Evolutionary conservation across 30 jellyfish, hydroid and myxozoan genomes (phyloP), one percentile per base, ranked within the genome.

Genomic region (Aurelia sp.): DNA sequence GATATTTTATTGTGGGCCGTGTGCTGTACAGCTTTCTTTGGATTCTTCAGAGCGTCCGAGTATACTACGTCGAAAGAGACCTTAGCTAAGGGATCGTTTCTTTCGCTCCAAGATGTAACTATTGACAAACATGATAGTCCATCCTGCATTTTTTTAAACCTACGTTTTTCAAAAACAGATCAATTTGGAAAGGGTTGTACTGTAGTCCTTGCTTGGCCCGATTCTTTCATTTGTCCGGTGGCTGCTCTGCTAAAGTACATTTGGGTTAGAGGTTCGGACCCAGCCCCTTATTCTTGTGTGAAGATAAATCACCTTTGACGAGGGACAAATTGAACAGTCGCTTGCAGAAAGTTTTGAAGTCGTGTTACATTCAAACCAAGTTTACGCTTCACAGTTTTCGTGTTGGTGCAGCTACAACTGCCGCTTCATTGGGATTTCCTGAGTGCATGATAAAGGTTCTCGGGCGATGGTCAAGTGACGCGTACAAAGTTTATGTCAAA

Each of bases 11-110:
- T 52, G 63, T 52, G 63, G 63, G 63, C 63, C 16, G 63, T 16
- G 13, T 52, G 63, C 63, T 52, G 80, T 40, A 67, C 80, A 55
- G 80, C 80, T 19, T 67, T 67, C 31, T 67, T 67, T 31, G 80
- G 80, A n/a, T 67, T 67, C 58, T 58, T 67, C 8, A 55, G 80
- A 11, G 57, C 59, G 11, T 9, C 80, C 11, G 80, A 67, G 80
- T 31, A n/a, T 33, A 67, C 80, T 12, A 31, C 58, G 11, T 58
- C 59, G 20, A 12, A 12, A 20, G 18, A 21, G 31, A 58, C 16
- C 7, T 67, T 67, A 8, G 6, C 52, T 5, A 16, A 55, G 6
- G 12, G 20, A 31, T 18, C 7, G 10, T 58, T n/a, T 31, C 20
- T 67, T 5, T 9, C 80, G 8, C 6, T 67, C 12, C 20, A 11